Evolutionary conservation across 2,888 invertebrate species (phyloP).

Genomic region (Scaptodrosophila latifasciaeformis): DNA sequence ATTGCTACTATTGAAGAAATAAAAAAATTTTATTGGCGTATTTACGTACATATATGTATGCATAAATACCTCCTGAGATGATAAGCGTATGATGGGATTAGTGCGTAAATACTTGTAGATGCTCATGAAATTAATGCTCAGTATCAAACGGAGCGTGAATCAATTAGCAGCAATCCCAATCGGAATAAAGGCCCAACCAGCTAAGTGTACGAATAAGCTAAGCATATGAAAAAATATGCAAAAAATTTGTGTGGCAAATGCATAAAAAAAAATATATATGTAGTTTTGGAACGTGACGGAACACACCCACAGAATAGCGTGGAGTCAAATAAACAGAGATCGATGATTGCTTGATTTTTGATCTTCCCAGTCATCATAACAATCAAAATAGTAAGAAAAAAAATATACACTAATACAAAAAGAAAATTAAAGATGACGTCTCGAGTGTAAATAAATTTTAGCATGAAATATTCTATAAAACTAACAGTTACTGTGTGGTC

Average conservation of each 20-base stretch:
- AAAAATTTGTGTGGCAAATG: no score
- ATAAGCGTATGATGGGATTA: constrained; percentile 28
- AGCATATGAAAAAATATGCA: constrained; percentile 15
- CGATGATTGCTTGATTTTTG: no score
- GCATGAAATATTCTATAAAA: constrained; percentile 72
- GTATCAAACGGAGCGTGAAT: constrained; percentile 54
- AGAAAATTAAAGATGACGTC: constrained; percentile 66
- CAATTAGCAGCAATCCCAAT: constrained; percentile 39
- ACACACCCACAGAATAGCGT: no score
- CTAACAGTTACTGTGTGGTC: constrained; percentile 69
- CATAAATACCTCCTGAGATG: constrained; percentile 4
- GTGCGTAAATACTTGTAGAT: no score
- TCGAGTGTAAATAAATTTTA: constrained; percentile 66
- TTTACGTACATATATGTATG: background rate
- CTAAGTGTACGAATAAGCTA: constrained; percentile 2
- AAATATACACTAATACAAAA: constrained; percentile 45
- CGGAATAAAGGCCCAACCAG: constrained; percentile 20
- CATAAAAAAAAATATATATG: no score
- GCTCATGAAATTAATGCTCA: constrained; percentile 28
- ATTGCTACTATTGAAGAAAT: no score
- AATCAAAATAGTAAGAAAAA: constrained; percentile 5
- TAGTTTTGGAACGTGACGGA: no score
- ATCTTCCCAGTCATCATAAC: background rate
- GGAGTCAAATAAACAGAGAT: no score
- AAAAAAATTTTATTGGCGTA: no score